Evolutionary conservation across 2,797 vertebrate species (phyloP).

Genomic region (Gobio occitaniae): DNA sequence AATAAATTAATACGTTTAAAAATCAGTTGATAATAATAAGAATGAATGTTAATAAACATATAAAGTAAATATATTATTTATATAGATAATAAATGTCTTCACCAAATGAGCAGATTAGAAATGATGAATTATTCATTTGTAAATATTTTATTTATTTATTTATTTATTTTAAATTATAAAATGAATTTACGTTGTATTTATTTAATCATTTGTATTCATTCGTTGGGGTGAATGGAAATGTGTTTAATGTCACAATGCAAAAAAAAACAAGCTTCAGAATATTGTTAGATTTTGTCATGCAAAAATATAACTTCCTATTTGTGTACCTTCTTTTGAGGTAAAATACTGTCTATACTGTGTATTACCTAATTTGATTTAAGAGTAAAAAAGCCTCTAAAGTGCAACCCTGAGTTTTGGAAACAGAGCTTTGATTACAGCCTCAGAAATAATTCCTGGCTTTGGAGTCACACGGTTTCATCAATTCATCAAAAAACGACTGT

Average conservation of each 20-base stretch:
- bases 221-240: background rate
- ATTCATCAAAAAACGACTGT: conserved; percentile 33
- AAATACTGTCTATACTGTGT: background rate
- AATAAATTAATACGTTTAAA: no score
- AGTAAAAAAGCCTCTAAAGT: background rate
- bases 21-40: no score
- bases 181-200: background rate
- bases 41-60: no score
- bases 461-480: background rate
- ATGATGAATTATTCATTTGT: no score
- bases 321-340: background rate
- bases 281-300: background rate
- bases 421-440: conserved; percentile 36
- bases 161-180: no score
- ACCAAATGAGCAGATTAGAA: background rate
- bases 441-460: conserved; percentile 27
- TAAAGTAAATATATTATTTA: no score
- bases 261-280: background rate
- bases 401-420: background rate
- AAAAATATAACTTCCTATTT: background rate
- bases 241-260: background rate
- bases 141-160: no score
- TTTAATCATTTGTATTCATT: background rate
- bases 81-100: background rate
- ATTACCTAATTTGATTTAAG: conserved; percentile 1